Percentiles rank a stretch among this genome's conserved stretches.
Conservation (phyloP, 2,113 vertebrate species). For the Pollimyrus isidori region DNA sequence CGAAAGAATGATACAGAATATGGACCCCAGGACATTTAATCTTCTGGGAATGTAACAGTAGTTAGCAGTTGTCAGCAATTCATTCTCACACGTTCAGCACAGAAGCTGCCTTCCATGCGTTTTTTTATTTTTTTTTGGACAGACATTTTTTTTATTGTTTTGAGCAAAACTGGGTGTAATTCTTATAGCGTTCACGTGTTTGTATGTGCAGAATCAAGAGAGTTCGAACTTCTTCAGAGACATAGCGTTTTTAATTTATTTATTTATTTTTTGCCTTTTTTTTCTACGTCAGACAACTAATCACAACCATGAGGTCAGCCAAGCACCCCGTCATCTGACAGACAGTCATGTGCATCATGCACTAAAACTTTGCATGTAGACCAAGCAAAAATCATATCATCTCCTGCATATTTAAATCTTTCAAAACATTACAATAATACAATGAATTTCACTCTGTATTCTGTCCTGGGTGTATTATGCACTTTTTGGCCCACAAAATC, state of each 20-base stretch:
- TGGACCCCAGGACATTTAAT: conserved; percentile 63
- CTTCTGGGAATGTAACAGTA: conserved; percentile 64
- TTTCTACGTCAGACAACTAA: conserved; percentile 38
- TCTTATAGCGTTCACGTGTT: not conserved
- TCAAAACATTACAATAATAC: conserved; percentile 40
- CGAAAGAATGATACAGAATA: conserved; percentile 40
- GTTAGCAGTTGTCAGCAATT: conserved; percentile 68
- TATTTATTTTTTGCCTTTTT: not conserved
- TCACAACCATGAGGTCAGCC: conserved; percentile 46
- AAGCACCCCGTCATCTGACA: conserved; percentile 43
- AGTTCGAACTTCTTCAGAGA: conserved; percentile 35
- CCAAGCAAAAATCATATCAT: conserved; percentile 16
- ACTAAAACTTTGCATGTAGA: conserved; percentile 31
- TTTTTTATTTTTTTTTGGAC: conserved; percentile 26
- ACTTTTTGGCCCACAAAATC: conserved; percentile 52
- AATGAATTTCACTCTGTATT: not conserved
- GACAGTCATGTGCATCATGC: conserved; percentile 45
- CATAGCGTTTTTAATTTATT: not conserved
- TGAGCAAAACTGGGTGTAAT: not conserved
- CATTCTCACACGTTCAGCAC: conserved; percentile 55
- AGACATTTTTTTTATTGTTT: conserved; percentile 16
- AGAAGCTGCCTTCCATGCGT: conserved; percentile 45
- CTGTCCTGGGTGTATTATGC: not conserved
- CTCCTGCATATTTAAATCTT: conserved; percentile 40
- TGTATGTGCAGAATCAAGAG: conserved; percentile 20